Conservation (phyloP, 2,797 vertebrate species). For the Chloroceryle amazona region DNA sequence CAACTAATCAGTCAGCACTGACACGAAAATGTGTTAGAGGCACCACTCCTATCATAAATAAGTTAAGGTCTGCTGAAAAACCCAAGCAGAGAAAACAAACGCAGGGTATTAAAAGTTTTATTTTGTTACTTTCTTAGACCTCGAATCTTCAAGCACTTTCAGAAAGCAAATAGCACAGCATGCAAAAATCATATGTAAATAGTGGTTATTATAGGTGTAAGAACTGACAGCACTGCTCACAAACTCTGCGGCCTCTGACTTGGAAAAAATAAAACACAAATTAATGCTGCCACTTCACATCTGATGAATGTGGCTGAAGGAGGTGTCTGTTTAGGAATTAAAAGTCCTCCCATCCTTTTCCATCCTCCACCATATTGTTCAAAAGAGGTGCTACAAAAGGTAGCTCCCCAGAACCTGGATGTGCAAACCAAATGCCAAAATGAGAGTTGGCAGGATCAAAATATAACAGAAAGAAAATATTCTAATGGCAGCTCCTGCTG, state of each 20-base stretch:
- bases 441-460: background rate
- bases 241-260: background rate
- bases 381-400: background rate
- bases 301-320: background rate
- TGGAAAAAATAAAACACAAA: background rate
- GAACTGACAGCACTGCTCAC: background rate
- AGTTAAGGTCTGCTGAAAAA: background rate
- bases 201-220: background rate
- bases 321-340: background rate
- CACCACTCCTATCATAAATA: background rate
- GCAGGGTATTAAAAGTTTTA: background rate
- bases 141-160: background rate
- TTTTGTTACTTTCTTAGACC: background rate
- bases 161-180: background rate
- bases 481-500: background rate
- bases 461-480: background rate
- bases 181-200: background rate
- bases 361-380: background rate
- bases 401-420: background rate
- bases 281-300: background rate
- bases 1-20: background rate
- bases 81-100: background rate
- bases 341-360: background rate
- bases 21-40: background rate
- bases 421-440: conserved; percentile 10